Evolutionary conservation across 1,140 invertebrate genomes (phyloP), one percentile per base, ranked within the genome.

Genomic region (Tetramorium parvispinum): DNA sequence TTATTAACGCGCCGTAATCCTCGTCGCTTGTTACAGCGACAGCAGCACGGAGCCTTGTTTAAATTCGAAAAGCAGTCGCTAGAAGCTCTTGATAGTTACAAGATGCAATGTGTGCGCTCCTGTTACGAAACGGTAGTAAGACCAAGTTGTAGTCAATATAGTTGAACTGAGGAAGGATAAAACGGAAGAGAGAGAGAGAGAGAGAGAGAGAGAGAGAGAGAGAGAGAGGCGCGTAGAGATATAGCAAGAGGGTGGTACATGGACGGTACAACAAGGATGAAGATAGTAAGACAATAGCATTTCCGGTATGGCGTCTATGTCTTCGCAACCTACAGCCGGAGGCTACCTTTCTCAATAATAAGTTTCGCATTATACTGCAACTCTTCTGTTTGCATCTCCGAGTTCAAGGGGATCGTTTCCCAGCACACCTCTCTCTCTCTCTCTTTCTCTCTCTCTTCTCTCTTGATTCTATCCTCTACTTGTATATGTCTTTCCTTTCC

Each of bases 351-450:
- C 87, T 87, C 87, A 88, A 88, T 88, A 88, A 88, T 85, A 88
- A 88, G 87, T 88, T 88, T 88, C 87, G 87, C 85, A 88, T 88
- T 88, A 88, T 77, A 88, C 49, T 79, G 87, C 87, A 86, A 88
- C 87, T 88, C 87, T 88, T 88, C 87, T 88, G 87, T 88, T 88
- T 88, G 87, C 87, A 86, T 88, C 87, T 88, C 85, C 85, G 87
- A 88, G 87, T 88, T 88, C 87, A 79, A 88, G 85, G 83, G 65
- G 65, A 88, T 86, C 76, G 87, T 87, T 78, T 78, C 63, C 24
- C 43, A 51, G 24, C 49, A 21, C 37, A 66, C 6, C 57, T 43
- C 53, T 46, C 21, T 65, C 59, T 55, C 32, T 65, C 46, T 49
- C 57, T 21, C 68, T 83, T n/a, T 18, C 21, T 43, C n/a, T 24